Evolutionary conservation across 2,888 invertebrate species (phyloP).

Genomic region (Morpho deidamia): DNA sequence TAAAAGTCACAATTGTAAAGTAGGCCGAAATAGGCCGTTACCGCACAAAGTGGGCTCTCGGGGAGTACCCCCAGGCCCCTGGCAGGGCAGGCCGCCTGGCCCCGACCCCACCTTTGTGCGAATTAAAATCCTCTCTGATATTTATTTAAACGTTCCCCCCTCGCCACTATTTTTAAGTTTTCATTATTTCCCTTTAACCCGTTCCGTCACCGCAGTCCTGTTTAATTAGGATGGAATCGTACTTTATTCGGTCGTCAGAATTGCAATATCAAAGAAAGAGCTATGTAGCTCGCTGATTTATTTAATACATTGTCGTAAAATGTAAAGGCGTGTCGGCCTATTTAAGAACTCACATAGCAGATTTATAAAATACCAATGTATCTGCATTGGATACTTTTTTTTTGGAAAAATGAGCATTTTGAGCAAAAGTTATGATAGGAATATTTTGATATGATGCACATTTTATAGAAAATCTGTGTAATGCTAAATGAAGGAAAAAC

Average conservation of each 20-base stretch:
- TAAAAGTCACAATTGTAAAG: constrained; percentile 14
- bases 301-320: constrained; percentile 13
- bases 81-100: constrained; percentile 10
- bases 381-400: no score
- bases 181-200: constrained; percentile 28
- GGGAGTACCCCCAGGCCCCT: constrained; percentile 15
- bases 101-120: constrained; percentile 31
- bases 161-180: constrained; percentile 28
- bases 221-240: constrained; percentile 41
- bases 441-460: no score
- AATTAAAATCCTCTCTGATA: constrained; percentile 48
- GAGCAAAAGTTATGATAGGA: no score
- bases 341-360: no score
- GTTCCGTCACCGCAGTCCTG: constrained; percentile 33
- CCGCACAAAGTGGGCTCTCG: constrained; percentile 7
- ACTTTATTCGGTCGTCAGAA: constrained; percentile 25
- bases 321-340: no score
- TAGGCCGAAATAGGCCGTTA: constrained; percentile 12
- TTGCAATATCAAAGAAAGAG: constrained; percentile 24
- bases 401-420: no score
- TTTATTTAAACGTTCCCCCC: constrained; percentile 42
- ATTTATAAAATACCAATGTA: no score
- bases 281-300: constrained; percentile 22
- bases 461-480: no score
- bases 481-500: no score